Evolutionary conservation across 2,888 invertebrate species (phyloP), one percentile per base, ranked within the genome.

Genomic region (Eupithecia abbreviata): DNA sequence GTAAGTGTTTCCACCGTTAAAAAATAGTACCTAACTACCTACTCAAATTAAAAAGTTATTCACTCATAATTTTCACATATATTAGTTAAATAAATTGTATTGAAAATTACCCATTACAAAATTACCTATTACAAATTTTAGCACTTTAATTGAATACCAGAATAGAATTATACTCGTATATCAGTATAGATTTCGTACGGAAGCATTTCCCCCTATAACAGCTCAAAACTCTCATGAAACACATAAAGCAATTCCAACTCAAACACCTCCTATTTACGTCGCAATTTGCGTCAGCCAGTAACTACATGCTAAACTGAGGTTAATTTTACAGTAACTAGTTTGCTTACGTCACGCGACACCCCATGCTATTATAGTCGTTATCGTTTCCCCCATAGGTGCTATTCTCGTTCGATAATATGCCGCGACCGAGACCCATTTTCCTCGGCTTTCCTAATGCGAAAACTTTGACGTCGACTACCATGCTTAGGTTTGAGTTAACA

Each of bases 351-450:
- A 85, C 80, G 18, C 55, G 74, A 78, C 80, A 81, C 77, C 81
- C 82, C 85, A 89, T 84, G 79, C 87, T 81, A 90, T 81, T 88
- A 80, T 86, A 82, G 84, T 79, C 88, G 82, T 82, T 76, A 70
- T 66, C 41, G 4, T 69, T 49, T 18, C 45, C 7, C 13, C 7
- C 41, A 58, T 67, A 86, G 85, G 87, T 82, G 77, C 81, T 80
- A 84, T 82, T 86, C 88, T 84, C 80, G 86, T 79, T 77, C 85
- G 47, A 69, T 69, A 47, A 69, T 47, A 45, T 68, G 7, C 18
- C 79, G 81, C 90, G 92, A 91, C 93, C 93, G 88, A 93, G 92
- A 93, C 92, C 92, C 89, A 92, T 89, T 91, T 88, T 86, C 80
- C 73, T 77, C 75, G 80, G 84, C 88, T 87, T 89, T 87, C 83